These are phyloP conservation scores for Tetrao urogallus DNA, from an alignment of 2,113 vertebrate genomes.

Conservation along the genomic window DNA sequence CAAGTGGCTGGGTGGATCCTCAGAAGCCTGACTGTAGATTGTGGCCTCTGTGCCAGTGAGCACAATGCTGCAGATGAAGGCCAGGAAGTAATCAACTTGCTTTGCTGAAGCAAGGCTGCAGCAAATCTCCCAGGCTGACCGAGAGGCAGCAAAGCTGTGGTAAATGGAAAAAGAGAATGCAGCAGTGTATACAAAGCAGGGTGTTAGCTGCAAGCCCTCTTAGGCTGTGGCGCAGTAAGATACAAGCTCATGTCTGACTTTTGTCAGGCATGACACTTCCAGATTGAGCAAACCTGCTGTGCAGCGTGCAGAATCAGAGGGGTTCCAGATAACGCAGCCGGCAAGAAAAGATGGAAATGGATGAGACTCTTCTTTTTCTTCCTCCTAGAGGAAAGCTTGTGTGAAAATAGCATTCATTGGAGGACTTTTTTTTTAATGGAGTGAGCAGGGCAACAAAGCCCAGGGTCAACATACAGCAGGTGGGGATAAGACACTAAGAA, in stretches of 20 bases:
- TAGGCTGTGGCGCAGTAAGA: not conserved
- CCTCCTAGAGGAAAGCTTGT: not conserved
- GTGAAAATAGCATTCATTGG: not conserved
- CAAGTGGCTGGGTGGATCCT: too few species aligned
- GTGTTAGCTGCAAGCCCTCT: fast-evolving
- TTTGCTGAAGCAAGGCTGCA: not conserved
- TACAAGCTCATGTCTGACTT: not conserved
- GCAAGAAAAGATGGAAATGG: not conserved
- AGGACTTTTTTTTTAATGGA: not conserved
- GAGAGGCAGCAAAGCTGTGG: not conserved
- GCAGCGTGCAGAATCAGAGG: not conserved
- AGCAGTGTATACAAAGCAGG: not conserved
- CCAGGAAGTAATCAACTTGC: not conserved
- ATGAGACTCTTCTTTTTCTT: not conserved
- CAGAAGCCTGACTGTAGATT: fast-evolving
- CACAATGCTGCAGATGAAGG: not conserved
- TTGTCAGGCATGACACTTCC: not conserved
- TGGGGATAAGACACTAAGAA: not conserved
- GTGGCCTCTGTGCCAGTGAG: too few species aligned
- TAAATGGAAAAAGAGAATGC: not conserved
- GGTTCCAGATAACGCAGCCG: not conserved
- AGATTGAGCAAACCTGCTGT: not conserved
- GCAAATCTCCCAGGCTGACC: not conserved
- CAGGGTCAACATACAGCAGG: fast-evolving
- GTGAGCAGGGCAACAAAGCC: not conserved